Evolutionary conservation across 2,113 vertebrate genomes (phyloP).

Genomic region (Zosterops lateralis): DNA sequence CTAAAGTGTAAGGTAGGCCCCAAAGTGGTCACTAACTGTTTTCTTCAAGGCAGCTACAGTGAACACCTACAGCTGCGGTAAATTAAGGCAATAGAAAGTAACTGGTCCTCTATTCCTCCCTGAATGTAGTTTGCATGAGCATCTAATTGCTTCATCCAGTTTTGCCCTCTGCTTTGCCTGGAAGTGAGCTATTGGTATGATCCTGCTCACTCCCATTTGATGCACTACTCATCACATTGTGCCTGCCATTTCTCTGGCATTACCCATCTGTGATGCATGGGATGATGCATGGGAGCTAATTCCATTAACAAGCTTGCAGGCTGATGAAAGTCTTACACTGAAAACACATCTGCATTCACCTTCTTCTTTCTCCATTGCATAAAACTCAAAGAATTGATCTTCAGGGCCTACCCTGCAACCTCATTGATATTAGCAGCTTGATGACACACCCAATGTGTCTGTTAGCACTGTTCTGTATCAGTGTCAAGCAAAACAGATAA

Average conservation of each 20-base stretch:
- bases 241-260: neutral
- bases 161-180: neutral
- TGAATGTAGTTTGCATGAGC: neutral
- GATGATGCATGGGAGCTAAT: neutral
- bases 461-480: neutral
- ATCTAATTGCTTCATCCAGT: neutral
- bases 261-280: neutral
- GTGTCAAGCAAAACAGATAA: constrained; percentile 15
- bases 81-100: neutral
- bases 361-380: neutral
- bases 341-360: neutral
- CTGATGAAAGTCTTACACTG: neutral
- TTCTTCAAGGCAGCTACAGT: neutral
- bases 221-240: neutral
- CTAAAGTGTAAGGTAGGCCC: neutral
- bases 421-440: constrained; percentile 28
- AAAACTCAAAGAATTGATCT: constrained; percentile 8
- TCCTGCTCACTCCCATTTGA: neutral
- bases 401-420: neutral
- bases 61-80: neutral
- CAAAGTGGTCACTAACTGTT: neutral
- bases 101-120: neutral
- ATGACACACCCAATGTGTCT: neutral
- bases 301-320: neutral
- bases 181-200: neutral